A percentile compares a stretch with the other conserved stretches of the same genome.
Evolutionary conservation across 2,797 vertebrate genomes (phyloP).

Genomic region (Podarcis lilfordi): DNA sequence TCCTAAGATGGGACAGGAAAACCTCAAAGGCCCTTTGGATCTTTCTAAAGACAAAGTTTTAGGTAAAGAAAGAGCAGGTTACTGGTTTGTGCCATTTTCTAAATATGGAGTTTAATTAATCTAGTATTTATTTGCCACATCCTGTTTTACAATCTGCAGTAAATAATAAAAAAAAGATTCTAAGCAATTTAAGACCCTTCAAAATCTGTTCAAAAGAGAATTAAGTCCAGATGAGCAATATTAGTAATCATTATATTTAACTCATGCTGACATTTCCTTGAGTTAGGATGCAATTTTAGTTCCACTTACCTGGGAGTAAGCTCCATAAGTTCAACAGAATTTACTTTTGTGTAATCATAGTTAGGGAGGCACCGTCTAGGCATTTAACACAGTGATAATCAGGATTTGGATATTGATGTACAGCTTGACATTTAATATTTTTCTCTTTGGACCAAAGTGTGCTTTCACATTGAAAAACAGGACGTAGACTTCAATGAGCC

Average conservation of each 20-base stretch:
- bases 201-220: background rate
- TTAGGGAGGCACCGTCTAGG: background rate
- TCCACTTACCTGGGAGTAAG: no score
- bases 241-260: background rate
- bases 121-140: background rate
- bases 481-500: background rate
- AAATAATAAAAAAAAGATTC: background rate
- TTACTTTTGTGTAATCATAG: no score
- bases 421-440: background rate
- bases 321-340: no score
- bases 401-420: background rate
- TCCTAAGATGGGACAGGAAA: background rate
- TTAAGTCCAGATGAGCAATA: background rate
- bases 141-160: background rate
- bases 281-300: background rate
- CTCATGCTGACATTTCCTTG: background rate
- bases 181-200: background rate
- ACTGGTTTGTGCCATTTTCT: slow-evolving; percentile 28
- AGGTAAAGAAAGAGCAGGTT: background rate
- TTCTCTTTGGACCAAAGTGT: background rate
- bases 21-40: background rate
- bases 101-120: background rate
- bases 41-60: background rate
- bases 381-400: background rate
- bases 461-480: background rate